phyloP scores from a whole-genome alignment of 37 sponge, comb jelly and placozoan species.

The Tethya wilhelma region DNA sequence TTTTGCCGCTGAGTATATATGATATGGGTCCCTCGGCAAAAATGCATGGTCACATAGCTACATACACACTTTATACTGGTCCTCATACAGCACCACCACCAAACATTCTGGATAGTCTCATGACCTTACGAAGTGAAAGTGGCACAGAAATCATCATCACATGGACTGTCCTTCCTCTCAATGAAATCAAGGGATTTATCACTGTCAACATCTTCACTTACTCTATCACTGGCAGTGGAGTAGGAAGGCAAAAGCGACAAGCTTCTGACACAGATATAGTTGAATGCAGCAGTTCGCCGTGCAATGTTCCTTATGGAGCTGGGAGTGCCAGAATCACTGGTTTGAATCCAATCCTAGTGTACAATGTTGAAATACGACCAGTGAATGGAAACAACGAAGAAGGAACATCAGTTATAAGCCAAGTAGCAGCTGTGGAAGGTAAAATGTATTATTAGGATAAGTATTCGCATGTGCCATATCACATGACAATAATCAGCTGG shows the following conservation, averaged over 20 bases:
- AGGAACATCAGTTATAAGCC: background rate
- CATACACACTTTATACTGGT: too few relatives aligned
- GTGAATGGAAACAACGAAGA: slow-evolving; percentile 12
- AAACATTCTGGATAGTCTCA: background rate
- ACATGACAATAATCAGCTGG: too few relatives aligned
- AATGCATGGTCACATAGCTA: too few relatives aligned
- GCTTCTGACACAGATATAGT: too few relatives aligned
- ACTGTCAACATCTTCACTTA: slow-evolving; percentile 7
- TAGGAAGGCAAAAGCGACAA: background rate
- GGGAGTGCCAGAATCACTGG: slow-evolving; percentile 13
- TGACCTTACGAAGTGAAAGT: background rate
- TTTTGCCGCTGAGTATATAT: too few relatives aligned
- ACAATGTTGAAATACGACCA: background rate
- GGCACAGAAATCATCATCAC: background rate
- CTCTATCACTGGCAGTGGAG: background rate
- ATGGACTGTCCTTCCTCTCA: slow-evolving; percentile 22
- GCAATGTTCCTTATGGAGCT: slow-evolving; percentile 1
- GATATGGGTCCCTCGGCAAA: too few relatives aligned
- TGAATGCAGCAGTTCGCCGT: background rate
- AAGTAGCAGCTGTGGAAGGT: too few relatives aligned
- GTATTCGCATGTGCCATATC: too few relatives aligned
- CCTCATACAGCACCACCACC: background rate
- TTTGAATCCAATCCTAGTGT: slow-evolving; percentile 1
- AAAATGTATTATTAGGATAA: too few relatives aligned
- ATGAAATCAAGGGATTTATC: slow-evolving; percentile 28